Base-by-base conservation (phyloP, 2,888 invertebrate genomes). In the Perdita meconis region DNA sequence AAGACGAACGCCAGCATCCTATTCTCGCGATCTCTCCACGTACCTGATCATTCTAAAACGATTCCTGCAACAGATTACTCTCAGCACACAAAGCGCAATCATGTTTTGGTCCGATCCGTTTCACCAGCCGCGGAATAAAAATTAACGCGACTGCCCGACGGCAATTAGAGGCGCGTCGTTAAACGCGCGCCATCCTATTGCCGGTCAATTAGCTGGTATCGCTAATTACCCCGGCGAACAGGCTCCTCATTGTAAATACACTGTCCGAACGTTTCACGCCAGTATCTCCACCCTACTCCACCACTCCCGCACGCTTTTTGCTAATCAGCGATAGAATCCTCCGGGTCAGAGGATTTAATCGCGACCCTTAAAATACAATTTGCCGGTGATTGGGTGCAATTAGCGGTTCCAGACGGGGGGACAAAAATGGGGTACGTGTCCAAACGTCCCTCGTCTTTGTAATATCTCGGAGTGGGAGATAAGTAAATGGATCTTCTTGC, bases 91-190 rank as follows among this genome's bases (percentile, higher is more conserved):
- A 12, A 26, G 53, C 19, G 63, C 53, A 60, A 66, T 78, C 61
- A 61, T 42, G 51, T 50, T 22, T 60, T 55, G 42, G 63, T 44
- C 65, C 55, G 60, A 65, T 69, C 64, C 65, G 59, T 63, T 65
- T 59, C 51, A 16, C 44, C 22, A 24, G 26, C 40, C 44, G 16
- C 26, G 66, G 61, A 60, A 56, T 64, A 71, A 76, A 76, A 71
- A 56, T 64, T 55, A 63, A 51, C 60, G 56, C 44, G 51, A 57
- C 61, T 36, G 59, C 30, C 53, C 47, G 67, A 22, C n/a, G 67
- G 66, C 67, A 68, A 79, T 79, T 72, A 77, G 79, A 60, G 34
- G 19, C 72, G 79, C 67, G 67, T 64, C 79, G 67, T 79, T 77
- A 68, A 78, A 67, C 66, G 38, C 24, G 38, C 51, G 24, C 50